Evolutionary conservation across 37 sponge, comb jelly and placozoan genomes (phyloP).

Genomic region (Beroe ovata): DNA sequence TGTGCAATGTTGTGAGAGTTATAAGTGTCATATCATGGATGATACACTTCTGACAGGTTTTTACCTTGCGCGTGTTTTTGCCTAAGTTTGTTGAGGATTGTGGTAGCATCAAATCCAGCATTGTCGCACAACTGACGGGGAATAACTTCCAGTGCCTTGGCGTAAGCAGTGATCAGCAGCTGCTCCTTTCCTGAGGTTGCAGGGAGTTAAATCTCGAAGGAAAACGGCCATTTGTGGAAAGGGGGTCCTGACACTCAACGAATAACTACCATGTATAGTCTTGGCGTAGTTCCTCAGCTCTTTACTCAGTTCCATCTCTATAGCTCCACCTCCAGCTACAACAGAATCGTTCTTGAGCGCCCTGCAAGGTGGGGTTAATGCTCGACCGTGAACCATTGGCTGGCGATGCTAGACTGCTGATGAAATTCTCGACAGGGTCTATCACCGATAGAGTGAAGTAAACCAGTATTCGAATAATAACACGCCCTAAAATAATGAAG

Average conservation of each 20-base stretch:
- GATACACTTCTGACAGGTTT: too few relatives aligned
- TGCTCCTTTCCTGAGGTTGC: constrained; percentile 93
- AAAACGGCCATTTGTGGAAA: too few relatives aligned
- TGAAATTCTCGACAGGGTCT: too few relatives aligned
- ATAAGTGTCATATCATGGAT: too few relatives aligned
- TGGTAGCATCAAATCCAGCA: constrained; percentile 98
- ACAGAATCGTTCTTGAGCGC: constrained; percentile 96
- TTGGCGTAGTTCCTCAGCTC: constrained; percentile 85
- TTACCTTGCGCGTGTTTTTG: constrained; percentile 83
- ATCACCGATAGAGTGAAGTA: too few relatives aligned
- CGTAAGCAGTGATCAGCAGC: constrained; percentile 90
- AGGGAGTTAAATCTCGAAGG: too few relatives aligned
- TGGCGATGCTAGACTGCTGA: too few relatives aligned
- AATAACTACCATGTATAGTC: constrained; percentile 71
- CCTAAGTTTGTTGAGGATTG: constrained; percentile 93
- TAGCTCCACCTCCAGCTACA: constrained; percentile 98
- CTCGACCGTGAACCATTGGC: too few relatives aligned
- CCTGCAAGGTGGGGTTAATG: constrained; percentile 67
- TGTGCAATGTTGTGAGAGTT: too few relatives aligned
- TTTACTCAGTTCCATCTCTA: constrained; percentile 98
- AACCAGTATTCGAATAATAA: too few relatives aligned
- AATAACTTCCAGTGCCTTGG: constrained; percentile 93
- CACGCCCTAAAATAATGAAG: too few relatives aligned
- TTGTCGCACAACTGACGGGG: constrained; percentile 98
- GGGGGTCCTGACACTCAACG: neutral